Conservation (phyloP, 2,113 vertebrate species). For the Lanius collurio region DNA sequence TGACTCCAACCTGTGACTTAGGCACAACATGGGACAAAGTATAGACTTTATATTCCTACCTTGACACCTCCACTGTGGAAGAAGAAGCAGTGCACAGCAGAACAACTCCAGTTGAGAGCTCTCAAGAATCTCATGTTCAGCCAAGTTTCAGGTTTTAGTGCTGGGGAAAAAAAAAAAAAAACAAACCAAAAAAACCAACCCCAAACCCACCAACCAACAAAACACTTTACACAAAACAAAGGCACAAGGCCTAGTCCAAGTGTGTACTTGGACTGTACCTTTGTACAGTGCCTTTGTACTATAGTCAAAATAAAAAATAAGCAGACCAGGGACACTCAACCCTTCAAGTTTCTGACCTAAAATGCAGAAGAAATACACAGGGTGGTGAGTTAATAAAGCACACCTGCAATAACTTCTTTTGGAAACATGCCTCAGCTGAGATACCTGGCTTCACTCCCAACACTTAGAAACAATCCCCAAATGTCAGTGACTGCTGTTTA, state of each 20-base stretch:
- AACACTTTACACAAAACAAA: neutral
- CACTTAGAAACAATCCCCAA: neutral
- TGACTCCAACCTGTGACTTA: neutral
- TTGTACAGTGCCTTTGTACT: neutral
- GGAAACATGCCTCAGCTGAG: conserved; percentile 25
- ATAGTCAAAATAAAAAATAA: neutral
- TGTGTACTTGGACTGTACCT: neutral
- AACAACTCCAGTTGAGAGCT: neutral
- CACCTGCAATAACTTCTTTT: conserved; percentile 40
- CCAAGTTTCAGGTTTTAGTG: neutral
- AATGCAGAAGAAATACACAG: neutral
- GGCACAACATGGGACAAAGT: neutral
- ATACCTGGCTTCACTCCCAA: conserved; percentile 32
- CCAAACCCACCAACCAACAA: neutral
- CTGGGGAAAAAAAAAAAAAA: neutral
- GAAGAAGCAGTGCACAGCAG: neutral
- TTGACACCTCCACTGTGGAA: neutral
- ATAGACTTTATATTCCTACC: neutral
- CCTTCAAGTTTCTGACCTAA: neutral
- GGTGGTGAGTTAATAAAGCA: conserved; percentile 40
- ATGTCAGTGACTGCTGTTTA: conserved; percentile 6
- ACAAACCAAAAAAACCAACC: no score
- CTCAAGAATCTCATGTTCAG: neutral
- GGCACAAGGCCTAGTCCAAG: neutral
- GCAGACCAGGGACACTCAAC: neutral